Percentiles rank a stretch among this genome's conserved stretches.
Conservation (phyloP, 2,113 vertebrate species). For the Rattus norvegicus region GRCr8 NC_086024.1:131717501-131718000, state of each 20-base stretch:
- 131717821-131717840: not conserved
- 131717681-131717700: constrained; percentile 77
- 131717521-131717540: not conserved
- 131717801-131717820: constrained; percentile 66
- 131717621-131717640: constrained; percentile 70
- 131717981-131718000: constrained; percentile 99
- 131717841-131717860: constrained; percentile 77
- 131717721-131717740: not conserved
- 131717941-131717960: constrained; percentile 95
- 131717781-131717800: constrained; percentile 50
- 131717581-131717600: constrained; percentile 68
- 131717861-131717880: constrained; percentile 87
- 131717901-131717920: constrained; percentile 87
- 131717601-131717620: constrained; percentile 71
- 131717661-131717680: constrained; percentile 70
- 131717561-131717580: constrained; percentile 62
- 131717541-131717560: not conserved
- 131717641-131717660: constrained; percentile 73
- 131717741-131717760: constrained; percentile 64
- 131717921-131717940: constrained; percentile 90
- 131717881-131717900: constrained; percentile 86
- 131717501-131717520: not conserved
- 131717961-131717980: constrained; percentile 96
- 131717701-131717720: constrained; percentile 71
- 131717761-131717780: constrained; percentile 65